Conservation (phyloP, 2,797 vertebrate genomes). For the Hypotaenidia philippensis region DNA sequence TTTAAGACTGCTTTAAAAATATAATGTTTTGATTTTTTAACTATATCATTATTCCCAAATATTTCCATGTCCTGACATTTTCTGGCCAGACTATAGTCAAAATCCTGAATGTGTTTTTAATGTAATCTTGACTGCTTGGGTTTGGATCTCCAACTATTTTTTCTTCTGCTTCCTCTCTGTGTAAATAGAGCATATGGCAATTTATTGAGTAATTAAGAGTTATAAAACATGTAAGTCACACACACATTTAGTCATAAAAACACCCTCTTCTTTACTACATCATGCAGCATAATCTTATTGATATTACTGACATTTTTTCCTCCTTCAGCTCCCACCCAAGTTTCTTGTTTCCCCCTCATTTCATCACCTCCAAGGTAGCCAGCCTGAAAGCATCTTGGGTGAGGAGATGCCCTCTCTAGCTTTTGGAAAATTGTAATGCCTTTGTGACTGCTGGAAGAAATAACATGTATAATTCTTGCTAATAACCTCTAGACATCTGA, state of each 20-base stretch:
- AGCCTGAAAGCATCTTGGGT: background rate
- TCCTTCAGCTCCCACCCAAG: conserved; percentile 22
- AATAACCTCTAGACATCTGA: background rate
- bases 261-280: conserved; percentile 50
- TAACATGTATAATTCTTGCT: background rate
- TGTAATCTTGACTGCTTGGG: conserved; percentile 40
- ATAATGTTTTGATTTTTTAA: conserved; percentile 23
- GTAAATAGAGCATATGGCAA: conserved; percentile 53
- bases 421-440: background rate
- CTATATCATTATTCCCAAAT: conserved; percentile 25
- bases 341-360: conserved; percentile 23
- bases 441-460: background rate
- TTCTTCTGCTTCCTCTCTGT: conserved; percentile 41
- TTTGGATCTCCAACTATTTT: conserved; percentile 49
- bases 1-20: conserved; percentile 4
- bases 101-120: conserved; percentile 45
- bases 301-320: conserved; percentile 47
- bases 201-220: conserved; percentile 64
- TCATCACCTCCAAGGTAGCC: conserved; percentile 3
- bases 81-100: conserved; percentile 58
- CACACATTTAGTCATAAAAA: conserved; percentile 57
- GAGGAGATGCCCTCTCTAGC: background rate
- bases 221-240: conserved; percentile 59
- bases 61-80: conserved; percentile 55
- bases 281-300: conserved; percentile 42